Percentiles rank a stretch among this genome's conserved stretches.
phyloP scores from a whole-genome alignment of 2,797 vertebrate genomes.

The Pipistrellus nathusii region DNA sequence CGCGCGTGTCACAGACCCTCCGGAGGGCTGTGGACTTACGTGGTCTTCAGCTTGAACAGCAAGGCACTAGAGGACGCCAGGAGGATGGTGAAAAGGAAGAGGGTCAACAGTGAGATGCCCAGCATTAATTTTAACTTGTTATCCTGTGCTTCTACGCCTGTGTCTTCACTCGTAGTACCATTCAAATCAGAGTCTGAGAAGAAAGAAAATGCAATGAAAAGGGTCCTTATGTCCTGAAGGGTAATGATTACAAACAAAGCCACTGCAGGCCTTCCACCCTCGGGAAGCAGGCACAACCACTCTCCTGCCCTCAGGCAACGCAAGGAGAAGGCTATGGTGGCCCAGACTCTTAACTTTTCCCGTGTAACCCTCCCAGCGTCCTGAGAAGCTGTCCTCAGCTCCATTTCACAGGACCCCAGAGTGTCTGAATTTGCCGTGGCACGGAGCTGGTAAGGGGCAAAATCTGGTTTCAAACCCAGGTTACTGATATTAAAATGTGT shows the following conservation, averaged over 20 bases:
- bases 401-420: background rate
- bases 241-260: background rate
- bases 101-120: conserved; percentile 34
- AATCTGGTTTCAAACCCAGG: background rate
- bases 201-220: conserved; percentile 51
- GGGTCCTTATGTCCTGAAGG: rapidly evolving
- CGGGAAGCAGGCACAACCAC: background rate
- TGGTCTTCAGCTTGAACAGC: conserved; percentile 43
- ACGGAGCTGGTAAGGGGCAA: background rate
- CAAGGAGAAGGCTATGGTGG: too few species aligned
- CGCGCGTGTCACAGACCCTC: background rate
- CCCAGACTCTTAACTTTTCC: background rate
- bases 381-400: background rate
- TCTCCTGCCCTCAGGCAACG: too few species aligned
- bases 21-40: conserved; percentile 62
- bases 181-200: conserved; percentile 66
- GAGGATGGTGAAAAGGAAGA: conserved; percentile 59
- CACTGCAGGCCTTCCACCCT: background rate
- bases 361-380: background rate
- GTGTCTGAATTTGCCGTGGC: background rate
- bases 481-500: background rate
- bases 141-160: background rate
- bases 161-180: rapidly evolving
- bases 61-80: background rate
- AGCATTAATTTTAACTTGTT: conserved; percentile 53